Conservation (phyloP, 2,888 invertebrate genomes). For the Apodemia mormo region DNA sequence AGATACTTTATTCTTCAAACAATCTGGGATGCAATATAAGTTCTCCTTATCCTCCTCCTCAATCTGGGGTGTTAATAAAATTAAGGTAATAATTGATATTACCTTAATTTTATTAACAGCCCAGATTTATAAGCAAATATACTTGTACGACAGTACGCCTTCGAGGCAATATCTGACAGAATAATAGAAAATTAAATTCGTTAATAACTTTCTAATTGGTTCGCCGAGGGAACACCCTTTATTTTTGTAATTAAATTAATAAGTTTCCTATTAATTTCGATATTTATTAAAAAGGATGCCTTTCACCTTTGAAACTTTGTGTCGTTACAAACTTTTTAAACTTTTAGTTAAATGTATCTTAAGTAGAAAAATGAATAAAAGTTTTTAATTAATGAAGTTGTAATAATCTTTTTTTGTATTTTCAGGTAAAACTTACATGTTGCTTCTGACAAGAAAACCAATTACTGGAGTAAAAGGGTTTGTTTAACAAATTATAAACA, state of each 20-base stretch:
- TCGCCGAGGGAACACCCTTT: neutral
- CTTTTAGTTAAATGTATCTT: neutral
- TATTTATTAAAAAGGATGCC: constrained; percentile 7
- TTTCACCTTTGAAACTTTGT: neutral
- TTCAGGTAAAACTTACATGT: neutral
- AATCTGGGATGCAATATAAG: no score
- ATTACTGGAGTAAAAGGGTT: neutral
- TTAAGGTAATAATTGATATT: neutral
- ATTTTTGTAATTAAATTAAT: constrained; percentile 15
- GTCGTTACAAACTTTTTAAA: neutral
- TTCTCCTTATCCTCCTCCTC: no score
- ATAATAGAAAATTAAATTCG: constrained; percentile 9
- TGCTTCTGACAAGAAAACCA: neutral
- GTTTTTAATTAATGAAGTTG: neutral
- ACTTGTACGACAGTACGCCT: neutral
- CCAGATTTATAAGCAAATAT: neutral
- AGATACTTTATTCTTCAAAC: no score
- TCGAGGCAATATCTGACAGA: constrained; percentile 2
- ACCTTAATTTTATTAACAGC: neutral
- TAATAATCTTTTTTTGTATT: neutral
- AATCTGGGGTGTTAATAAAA: no score
- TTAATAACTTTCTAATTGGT: constrained; percentile 14
- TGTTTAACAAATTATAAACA: neutral
- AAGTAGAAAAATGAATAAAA: neutral
- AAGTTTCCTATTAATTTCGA: neutral